Percentiles rank a stretch among this genome's conserved stretches.
Conservation (phyloP, 2,113 vertebrate genomes). For the Zapornia atra region DNA sequence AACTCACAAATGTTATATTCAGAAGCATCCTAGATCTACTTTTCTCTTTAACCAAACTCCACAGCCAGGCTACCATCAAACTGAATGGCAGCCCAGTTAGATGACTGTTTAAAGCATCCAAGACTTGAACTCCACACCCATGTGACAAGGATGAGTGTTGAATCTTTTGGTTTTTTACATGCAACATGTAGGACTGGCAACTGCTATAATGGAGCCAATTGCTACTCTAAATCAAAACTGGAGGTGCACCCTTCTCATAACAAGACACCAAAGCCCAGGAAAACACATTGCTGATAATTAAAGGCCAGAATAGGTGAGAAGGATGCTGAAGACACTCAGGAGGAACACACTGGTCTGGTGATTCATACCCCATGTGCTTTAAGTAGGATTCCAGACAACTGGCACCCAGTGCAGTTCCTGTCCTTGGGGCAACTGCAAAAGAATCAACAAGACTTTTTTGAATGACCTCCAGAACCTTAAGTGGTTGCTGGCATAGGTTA, state of each 20-base stretch:
- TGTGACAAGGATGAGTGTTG: neutral
- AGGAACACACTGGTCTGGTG: neutral
- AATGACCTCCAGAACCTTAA: constrained; percentile 13
- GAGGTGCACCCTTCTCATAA: neutral
- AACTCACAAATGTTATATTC: neutral
- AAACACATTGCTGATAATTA: neutral
- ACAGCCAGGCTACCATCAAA: neutral
- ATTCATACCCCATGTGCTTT: neutral
- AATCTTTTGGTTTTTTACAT: neutral
- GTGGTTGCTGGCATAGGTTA: neutral
- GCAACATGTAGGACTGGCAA: neutral
- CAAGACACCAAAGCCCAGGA: neutral
- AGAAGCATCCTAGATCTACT: neutral
- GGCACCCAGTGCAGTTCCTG: neutral
- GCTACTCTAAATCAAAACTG: neutral
- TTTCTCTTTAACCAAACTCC: neutral
- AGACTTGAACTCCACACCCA: neutral
- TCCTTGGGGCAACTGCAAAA: neutral
- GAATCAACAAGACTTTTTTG: neutral
- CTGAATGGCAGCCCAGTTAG: neutral
- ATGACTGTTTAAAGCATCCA: neutral
- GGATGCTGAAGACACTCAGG: neutral
- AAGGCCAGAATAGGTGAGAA: neutral
- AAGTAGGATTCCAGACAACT: neutral
- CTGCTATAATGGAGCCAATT: neutral